A percentile compares a stretch with the other conserved stretches of the same genome.
These are phyloP conservation scores for Siderastrea radians DNA, from an alignment of 92 coral and sea anemone genomes.

Conservation along the genomic window DNA sequence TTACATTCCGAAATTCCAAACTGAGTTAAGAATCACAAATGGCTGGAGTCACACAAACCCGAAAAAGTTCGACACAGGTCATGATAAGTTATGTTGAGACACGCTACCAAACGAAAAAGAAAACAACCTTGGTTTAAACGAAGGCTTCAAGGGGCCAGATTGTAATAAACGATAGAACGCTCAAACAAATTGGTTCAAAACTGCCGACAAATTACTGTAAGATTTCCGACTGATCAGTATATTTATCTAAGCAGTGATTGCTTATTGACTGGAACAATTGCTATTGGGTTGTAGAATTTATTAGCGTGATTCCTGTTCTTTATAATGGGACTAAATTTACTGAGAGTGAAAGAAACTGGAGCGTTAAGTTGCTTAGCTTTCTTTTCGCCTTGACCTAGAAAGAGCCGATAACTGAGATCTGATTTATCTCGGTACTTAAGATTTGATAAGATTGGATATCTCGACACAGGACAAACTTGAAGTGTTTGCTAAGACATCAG, in stretches of 20 bases:
- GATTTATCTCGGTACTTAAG: not conserved
- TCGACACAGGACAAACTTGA: too few relatives aligned
- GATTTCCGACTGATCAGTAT: not conserved
- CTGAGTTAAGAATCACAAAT: not conserved
- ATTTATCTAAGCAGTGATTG: not conserved
- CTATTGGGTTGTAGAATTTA: constrained; percentile 4
- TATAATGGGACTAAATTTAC: not conserved
- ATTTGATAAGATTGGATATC: not conserved
- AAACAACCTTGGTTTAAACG: not conserved
- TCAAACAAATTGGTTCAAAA: not conserved
- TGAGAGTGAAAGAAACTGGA: not conserved
- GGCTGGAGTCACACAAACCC: not conserved
- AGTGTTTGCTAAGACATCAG: too few relatives aligned
- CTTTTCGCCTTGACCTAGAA: not conserved
- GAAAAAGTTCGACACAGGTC: not conserved
- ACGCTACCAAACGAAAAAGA: not conserved
- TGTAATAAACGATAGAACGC: not conserved
- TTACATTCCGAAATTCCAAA: constrained; percentile 11
- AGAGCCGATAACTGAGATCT: not conserved
- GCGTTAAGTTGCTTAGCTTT: not conserved
- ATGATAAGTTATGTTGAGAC: not conserved
- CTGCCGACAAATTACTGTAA: constrained; percentile 2
- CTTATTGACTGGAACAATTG: not conserved
- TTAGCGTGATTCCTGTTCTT: not conserved
- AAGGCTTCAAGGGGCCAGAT: not conserved